Percentiles rank a stretch among this genome's conserved stretches.
Evolutionary conservation across 1,140 invertebrate species (phyloP).

Genomic region (fruit fly (Drosophila melanogaster)): Release_6_plus_ISO1_MT NT_033777.3:30660501-30661000

Average conservation of each 20-base stretch:
- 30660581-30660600: constrained; percentile 41
- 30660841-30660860: constrained; percentile 82
- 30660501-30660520: constrained; percentile 81
- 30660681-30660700: constrained; percentile 32
- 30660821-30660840: constrained; percentile 78
- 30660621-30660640: constrained; percentile 78
- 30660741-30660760: constrained; percentile 42
- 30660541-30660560: constrained; percentile 19
- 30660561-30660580: constrained; percentile 16
- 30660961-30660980: constrained; percentile 3
- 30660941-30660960: constrained; percentile 1
- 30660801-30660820: constrained; percentile 73
- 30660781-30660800: constrained; percentile 15
- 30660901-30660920: constrained; percentile 11
- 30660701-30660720: constrained; percentile 69
- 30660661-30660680: constrained; percentile 75
- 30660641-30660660: constrained; percentile 59
- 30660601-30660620: constrained; percentile 74
- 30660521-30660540: constrained; percentile 82
- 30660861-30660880: constrained; percentile 66
- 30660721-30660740: constrained; percentile 77
- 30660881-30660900: not conserved
- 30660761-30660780: constrained; percentile 56
- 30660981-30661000: not conserved
- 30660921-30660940: constrained; percentile 32